Evolutionary conservation across 2,113 vertebrate species (phyloP).

Genomic region (Carassius auratus): DNA sequence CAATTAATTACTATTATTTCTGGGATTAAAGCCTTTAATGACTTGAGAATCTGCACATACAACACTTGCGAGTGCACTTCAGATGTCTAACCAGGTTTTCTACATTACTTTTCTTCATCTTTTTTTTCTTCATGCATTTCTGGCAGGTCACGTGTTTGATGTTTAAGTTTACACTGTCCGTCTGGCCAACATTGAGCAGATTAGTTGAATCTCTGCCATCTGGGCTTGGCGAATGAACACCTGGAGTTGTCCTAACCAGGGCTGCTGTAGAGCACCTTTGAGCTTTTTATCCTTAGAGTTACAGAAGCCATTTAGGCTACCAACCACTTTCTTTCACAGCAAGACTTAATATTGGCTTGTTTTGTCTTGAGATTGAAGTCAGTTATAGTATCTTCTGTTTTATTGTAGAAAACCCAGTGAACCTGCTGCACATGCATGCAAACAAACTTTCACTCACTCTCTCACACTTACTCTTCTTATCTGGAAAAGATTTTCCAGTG

Average conservation of each 20-base stretch:
- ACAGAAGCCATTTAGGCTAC: neutral
- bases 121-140: neutral
- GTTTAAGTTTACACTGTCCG: neutral
- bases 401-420: neutral
- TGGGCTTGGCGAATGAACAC: slow-evolving; percentile 36
- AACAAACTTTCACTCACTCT: slow-evolving; percentile 1
- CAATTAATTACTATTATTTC: slow-evolving; percentile 94
- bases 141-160: neutral
- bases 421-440: neutral
- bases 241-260: slow-evolving; percentile 21
- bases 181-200: neutral
- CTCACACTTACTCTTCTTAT: slow-evolving; percentile 13
- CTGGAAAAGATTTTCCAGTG: slow-evolving; percentile 40
- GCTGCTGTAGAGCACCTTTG: slow-evolving; percentile 33
- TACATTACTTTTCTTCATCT: neutral
- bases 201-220: slow-evolving; percentile 4
- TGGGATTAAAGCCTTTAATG: slow-evolving; percentile 81
- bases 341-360: neutral
- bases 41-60: slow-evolving; percentile 76
- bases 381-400: neutral
- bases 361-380: too few relatives aligned
- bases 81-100: slow-evolving; percentile 44
- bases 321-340: neutral
- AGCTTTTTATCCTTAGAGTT: slow-evolving; percentile 1
- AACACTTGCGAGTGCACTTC: slow-evolving; percentile 57